A percentile compares a stretch with the other conserved stretches of the same genome.
These are phyloP conservation scores for Acleris cristana DNA, from an alignment of 2,888 invertebrate genomes.

Conservation along the genomic window DNA sequence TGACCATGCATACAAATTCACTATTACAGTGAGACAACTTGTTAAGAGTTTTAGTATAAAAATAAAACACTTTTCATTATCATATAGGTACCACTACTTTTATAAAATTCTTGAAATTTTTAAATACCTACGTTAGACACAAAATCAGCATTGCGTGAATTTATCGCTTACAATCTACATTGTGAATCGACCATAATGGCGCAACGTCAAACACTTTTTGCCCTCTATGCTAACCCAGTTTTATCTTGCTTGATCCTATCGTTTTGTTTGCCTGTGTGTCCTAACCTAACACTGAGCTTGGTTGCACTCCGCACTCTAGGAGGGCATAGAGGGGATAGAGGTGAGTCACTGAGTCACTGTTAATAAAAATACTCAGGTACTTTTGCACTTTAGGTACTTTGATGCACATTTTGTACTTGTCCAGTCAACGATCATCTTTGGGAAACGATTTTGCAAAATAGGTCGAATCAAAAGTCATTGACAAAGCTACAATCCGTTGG, in stretches of 20 bases:
- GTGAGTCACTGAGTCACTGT: constrained; percentile 52
- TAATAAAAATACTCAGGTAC: constrained; percentile 37
- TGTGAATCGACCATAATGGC: no score
- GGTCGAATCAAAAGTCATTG: no score
- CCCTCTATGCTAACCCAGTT: constrained; percentile 1
- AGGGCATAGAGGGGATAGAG: constrained; percentile 76
- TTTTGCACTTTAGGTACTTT: constrained; percentile 11
- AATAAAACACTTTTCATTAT: no score
- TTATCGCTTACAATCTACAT: no score
- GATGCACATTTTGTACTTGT: not conserved
- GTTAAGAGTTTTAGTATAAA: no score
- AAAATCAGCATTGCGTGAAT: no score
- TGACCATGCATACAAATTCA: no score
- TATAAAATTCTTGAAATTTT: no score
- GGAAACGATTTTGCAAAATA: not conserved
- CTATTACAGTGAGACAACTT: no score
- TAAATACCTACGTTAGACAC: no score
- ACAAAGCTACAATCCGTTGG: no score
- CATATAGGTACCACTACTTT: no score
- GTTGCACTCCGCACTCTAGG: constrained; percentile 77
- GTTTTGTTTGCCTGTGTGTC: constrained; percentile 71
- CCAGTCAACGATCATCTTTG: not conserved
- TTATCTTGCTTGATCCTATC: constrained; percentile 58
- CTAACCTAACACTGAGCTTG: constrained; percentile 77
- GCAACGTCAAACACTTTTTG: not conserved